A percentile compares a stretch with the other conserved stretches of the same genome.
phyloP scores from a whole-genome alignment of 2,113 vertebrate species.

The Catharus bicknelli region DNA sequence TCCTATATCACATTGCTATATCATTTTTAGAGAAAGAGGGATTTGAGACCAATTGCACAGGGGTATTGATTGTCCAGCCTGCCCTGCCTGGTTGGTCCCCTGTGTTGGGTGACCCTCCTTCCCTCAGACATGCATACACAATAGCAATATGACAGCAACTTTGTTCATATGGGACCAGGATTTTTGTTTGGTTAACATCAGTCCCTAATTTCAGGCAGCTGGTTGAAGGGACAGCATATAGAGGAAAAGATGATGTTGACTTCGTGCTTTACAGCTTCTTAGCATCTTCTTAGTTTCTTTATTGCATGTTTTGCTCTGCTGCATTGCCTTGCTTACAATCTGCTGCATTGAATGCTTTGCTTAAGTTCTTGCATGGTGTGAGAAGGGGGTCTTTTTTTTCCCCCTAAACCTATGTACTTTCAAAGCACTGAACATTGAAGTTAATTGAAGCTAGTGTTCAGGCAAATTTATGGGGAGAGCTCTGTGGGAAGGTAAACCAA shows the following conservation, averaged over 20 bases:
- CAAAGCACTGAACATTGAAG: background rate
- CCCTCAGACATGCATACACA: rapidly evolving
- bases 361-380: background rate
- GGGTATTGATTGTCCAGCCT: background rate
- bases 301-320: background rate
- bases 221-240: background rate
- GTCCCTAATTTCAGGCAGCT: background rate
- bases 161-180: background rate
- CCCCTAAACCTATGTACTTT: background rate
- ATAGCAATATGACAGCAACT: background rate
- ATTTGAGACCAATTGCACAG: background rate
- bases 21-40: background rate
- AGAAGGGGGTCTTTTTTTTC: background rate
- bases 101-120: rapidly evolving
- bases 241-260: background rate
- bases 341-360: background rate
- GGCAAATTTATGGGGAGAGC: background rate
- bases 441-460: rapidly evolving
- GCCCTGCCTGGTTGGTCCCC: background rate
- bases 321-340: background rate
- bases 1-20: background rate
- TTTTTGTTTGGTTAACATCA: background rate
- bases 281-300: background rate
- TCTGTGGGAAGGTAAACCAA: background rate
- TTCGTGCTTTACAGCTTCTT: background rate